Evolutionary conservation across 2,113 vertebrate genomes (phyloP), one percentile per base, ranked within the genome.

Genomic region (Crotalus viridis): DNA sequence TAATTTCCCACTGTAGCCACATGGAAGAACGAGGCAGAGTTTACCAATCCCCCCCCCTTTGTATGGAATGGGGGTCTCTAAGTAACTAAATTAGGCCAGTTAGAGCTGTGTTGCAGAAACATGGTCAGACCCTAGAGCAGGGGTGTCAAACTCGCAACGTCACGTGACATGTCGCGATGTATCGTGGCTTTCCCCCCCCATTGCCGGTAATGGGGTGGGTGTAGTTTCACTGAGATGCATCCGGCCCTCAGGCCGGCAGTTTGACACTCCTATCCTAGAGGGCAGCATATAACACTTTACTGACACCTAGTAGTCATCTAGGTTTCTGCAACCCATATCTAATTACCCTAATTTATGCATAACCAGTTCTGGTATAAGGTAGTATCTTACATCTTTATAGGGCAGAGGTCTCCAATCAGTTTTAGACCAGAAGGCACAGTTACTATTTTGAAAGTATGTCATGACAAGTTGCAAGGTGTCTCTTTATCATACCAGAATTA

Each of bases 181-280:
- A 56, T 56, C 5, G 55, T 1, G 55, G 21, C 19, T 56, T 2
- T 4, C 0, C 4, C 1, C 19, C 19, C 55, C 1, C 19, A 51
- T 51, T 51, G 48, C 48, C 6, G 8, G 48, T 51, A 51, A 51
- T 51, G 48, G 48, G 48, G 1, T 8, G 48, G 48, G 48, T 1
- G 48, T 8, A 51, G 48, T 51, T 51, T 51, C 48, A 7, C 48
- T 1, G 8, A 9, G 48, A 51, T 1, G 48, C 48, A 51, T 51
- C 48, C 1, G 48, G 7, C 48, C 48, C 8, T 51, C 8, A 51
- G 7, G 48, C 48, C 48, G 1, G 8, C 48, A 9, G 48, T 51
- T 51, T 51, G 48, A 51, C 48, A 8, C 19, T 19, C 4, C 19
- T 17, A 56, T 12, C 64, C 33, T 39, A 39, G 33, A 39, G 17